Evolutionary conservation across 2,797 vertebrate species (phyloP), one percentile per base, ranked within the genome.

Genomic region (Danio kyathit): DNA sequence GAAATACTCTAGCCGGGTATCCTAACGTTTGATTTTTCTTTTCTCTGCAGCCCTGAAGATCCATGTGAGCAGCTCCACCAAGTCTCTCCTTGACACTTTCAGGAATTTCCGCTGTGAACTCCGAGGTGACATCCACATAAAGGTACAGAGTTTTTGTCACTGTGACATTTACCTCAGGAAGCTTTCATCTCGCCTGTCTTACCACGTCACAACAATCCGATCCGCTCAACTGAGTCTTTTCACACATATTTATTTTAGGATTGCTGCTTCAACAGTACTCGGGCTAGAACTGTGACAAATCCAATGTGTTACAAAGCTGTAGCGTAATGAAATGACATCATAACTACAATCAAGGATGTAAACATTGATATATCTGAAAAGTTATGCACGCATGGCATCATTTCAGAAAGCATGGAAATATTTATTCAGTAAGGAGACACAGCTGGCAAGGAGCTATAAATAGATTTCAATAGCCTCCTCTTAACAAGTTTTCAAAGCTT

Each of bases 21-120:
- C 41, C 3, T 41, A 48, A 46, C 6, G 0, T 29, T 46, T 44
- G 16, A 46, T 12, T 66, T 49, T 70, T n/a, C 72, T 52, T 12
- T 70, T 29, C 67, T 70, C 40, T 75, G 40, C 44, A 89, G 87
- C 87, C 11, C 72, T 89, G 74, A 89, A 78, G 74, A 89, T 89
- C 79, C 89, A 89, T 48, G 75, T 89, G 19, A 88, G 87, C 86
- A 81, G 83, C 64, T 83, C 84, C 9, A 87, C 87, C 9, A 89
- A 89, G 67, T 83, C 60, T 64, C 86, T 90, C 6, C 84, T 90
- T 59, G 88, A 88, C 70, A 87, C 74, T 40, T 88, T 89, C 51
- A 38, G 61, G 49, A 82, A 59, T 7, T 90, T 90, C 69, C 75
- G n/a, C 72, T 86, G 78, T 63, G 83, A 89, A 64, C 82, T 86